Base-by-base conservation (phyloP, 2,888 invertebrate species). In the Auanema sp. region DNA sequence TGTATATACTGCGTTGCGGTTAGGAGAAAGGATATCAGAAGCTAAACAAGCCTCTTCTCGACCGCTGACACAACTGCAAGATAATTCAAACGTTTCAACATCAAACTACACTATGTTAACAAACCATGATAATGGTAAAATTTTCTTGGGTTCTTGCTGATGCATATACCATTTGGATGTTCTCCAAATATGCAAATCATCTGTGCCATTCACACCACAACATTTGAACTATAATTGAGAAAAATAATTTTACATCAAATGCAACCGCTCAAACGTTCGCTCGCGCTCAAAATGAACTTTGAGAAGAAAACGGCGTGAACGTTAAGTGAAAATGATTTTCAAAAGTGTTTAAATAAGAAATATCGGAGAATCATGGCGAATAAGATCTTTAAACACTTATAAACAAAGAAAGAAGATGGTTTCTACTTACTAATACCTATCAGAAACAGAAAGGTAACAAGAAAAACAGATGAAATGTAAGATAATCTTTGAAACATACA, bases 91-190 rank as follows among this genome's bases (percentile, higher is more conserved):
- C 1, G 25, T 21, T 23, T 11, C 24, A 4, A 21, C 1, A n/a
- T n/a, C n/a, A 40, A 11, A 25, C 54, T 10, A n/a, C 5, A 16
- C 12, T 21, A 11, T 12, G 1, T 10, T 12, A 10, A 56, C 53
- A 12, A 21, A 66, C 64, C 67, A 67, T 4, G 67, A 67, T 18
- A 49, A 21, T 12, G 67, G 67, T 12, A 67, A 58, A 4, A 72
- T 66, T 21, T 54, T 60, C 43, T 71, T 72, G 16, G 68, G 71
- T 16, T 66, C 69, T 33, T 65, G 33, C 57, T 79, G 75, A 64
- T 80, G 81, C 81, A 81, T 81, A 59, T 80, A 78, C 83, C 83
- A 83, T 54, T 83, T 83, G 18, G 81, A 79, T 12, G 79, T 80
- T 24, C 77, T 61, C 83, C 83, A 83, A 24, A 83, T 69, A n/a